phyloP scores from a whole-genome alignment of 2,888 invertebrate species.

The Luperina testacea region DNA sequence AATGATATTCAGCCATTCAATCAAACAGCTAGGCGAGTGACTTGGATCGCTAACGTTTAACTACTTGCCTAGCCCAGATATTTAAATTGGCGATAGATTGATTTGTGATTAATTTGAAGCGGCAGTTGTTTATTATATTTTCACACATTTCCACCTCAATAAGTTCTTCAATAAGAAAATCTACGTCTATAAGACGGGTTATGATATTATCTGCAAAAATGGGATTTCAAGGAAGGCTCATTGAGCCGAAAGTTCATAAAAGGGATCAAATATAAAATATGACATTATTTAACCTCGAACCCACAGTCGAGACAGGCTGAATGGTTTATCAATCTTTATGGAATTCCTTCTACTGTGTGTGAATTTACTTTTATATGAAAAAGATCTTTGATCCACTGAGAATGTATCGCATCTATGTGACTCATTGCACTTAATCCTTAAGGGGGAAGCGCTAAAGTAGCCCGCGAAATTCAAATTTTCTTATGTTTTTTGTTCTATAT shows the following conservation, averaged over 20 bases:
- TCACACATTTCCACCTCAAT: background rate
- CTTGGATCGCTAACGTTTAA: too few species aligned
- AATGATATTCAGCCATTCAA: too few species aligned
- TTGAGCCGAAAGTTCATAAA: slow-evolving; percentile 25
- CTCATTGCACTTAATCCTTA: background rate
- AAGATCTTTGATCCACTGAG: background rate
- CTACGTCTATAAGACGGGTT: background rate
- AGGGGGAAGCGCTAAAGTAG: too few species aligned
- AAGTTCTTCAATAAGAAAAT: slow-evolving; percentile 2
- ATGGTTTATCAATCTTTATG: slow-evolving; percentile 26
- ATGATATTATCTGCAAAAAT: slow-evolving; percentile 24
- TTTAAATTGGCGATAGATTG: too few species aligned
- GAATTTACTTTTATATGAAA: slow-evolving; percentile 10
- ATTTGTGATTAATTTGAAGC: too few species aligned
- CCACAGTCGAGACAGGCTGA: slow-evolving; percentile 5
- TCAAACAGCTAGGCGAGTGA: too few species aligned
- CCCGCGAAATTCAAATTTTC: too few species aligned
- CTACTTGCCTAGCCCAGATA: too few species aligned
- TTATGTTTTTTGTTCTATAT: too few species aligned
- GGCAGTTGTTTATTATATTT: background rate
- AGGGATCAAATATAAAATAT: slow-evolving; percentile 39
- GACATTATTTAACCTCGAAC: slow-evolving; percentile 32
- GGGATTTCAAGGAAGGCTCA: slow-evolving; percentile 14
- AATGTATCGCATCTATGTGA: background rate
- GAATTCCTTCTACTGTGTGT: slow-evolving; percentile 22